phyloP scores from a whole-genome alignment of 1,140 invertebrate species.

The Coenobita brevimanus region DNA sequence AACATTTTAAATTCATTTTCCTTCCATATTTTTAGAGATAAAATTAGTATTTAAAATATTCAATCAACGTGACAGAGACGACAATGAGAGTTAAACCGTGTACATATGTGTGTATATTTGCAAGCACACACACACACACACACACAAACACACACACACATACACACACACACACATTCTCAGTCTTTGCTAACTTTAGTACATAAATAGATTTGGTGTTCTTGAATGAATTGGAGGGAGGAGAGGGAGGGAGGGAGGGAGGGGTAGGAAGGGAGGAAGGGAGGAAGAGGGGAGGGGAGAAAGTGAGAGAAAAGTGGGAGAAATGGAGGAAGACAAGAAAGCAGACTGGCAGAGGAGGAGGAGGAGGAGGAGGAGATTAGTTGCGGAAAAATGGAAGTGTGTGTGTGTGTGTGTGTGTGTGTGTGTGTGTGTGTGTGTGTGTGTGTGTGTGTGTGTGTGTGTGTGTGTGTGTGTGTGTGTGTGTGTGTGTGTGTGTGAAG shows the following conservation, averaged over 20 bases:
- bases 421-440: constrained; percentile 14
- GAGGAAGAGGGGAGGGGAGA: background rate
- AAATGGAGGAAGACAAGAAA: background rate
- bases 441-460: constrained; percentile 1
- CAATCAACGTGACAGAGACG: too few species aligned
- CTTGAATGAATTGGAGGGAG: constrained; percentile 9
- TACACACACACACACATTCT: too few species aligned
- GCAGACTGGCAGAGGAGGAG: background rate
- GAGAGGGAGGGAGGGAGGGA: background rate
- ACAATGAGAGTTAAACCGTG: too few species aligned
- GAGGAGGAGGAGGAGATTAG: background rate
- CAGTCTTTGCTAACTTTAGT: too few species aligned
- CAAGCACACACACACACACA: too few species aligned
- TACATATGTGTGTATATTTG: too few species aligned
- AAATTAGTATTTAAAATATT: too few species aligned
- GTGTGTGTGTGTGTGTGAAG: too few species aligned
- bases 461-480: background rate
- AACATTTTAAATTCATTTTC: too few species aligned
- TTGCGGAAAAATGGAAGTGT: background rate
- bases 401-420: constrained; percentile 1
- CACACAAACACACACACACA: too few species aligned
- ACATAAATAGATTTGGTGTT: too few species aligned
- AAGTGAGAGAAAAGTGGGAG: background rate
- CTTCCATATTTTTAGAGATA: too few species aligned
- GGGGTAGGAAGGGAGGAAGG: constrained; percentile 5